phyloP scores from a whole-genome alignment of 2,888 invertebrate species.

The Rotaria magnacalcarata region DNA sequence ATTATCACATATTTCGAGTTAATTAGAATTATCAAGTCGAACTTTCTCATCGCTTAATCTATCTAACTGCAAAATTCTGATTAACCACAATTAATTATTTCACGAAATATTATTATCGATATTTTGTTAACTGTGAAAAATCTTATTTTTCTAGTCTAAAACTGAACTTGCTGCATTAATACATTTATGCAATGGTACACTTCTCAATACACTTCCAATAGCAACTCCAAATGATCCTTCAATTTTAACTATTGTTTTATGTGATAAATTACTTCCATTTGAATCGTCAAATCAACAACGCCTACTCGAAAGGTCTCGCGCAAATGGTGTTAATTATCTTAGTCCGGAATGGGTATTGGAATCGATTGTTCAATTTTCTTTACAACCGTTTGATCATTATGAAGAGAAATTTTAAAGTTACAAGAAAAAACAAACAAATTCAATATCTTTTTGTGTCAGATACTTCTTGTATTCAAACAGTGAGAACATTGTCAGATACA shows the following conservation, averaged over 20 bases:
- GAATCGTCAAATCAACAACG: neutral
- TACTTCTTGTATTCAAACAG: neutral
- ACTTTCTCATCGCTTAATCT: no score
- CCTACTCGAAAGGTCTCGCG: neutral
- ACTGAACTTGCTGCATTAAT: constrained; percentile 12
- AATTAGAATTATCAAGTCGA: no score
- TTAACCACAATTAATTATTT: no score
- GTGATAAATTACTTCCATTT: constrained; percentile 9
- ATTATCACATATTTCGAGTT: no score
- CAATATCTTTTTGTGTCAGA: constrained; percentile 31
- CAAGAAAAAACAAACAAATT: neutral
- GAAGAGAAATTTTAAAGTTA: neutral
- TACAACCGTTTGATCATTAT: constrained; percentile 18
- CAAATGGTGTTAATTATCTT: neutral
- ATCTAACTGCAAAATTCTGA: no score
- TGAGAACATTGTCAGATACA: constrained; percentile 3
- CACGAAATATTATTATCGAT: no score
- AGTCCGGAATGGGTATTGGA: constrained; percentile 21
- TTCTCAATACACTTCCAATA: constrained; percentile 6
- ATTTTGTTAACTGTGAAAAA: no score
- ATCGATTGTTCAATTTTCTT: constrained; percentile 19
- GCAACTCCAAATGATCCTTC: neutral
- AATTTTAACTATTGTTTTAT: neutral
- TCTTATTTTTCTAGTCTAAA: neutral
- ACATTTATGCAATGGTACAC: neutral